Evolutionary conservation across 2,797 vertebrate species (phyloP), one percentile per base, ranked within the genome.

Genomic region (Cephalopachus bancanus): DNA sequence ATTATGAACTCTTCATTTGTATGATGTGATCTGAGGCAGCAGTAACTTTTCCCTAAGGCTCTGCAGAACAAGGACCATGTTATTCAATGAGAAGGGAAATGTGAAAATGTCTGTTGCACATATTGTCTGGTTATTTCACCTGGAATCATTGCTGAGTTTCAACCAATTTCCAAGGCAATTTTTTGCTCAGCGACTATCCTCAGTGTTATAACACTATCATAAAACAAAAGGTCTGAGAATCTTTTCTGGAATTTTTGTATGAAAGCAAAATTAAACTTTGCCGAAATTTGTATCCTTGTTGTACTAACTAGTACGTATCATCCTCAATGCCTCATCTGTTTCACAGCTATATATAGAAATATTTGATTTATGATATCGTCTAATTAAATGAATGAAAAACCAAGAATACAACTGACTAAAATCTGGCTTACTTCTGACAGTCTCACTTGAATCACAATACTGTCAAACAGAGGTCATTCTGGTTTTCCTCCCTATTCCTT

Each of bases 201-300:
- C 57, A 86, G n/a, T 69, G 44, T 91, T 87, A 71, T 8, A 28
- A 24, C 67, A 33, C 49, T 60, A 17, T 64, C 28, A 22, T 71
- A 57, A 92, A 94, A 60, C 24, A n/a, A 83, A 62, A 79, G 51
- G 1, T 44, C 49, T 78, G 81, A 95, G 81, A 55, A 60, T 71
- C 76, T 80, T 65, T 49, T 26, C 16, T 78, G 62, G 19, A 24
- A n/a, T 65, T 87, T 89, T 89, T 44, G 10, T 81, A 22, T 62
- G 71, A 19, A 93, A 65, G 30, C 53, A 80, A 92, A 78, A 55
- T 87, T 67, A 76, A 88, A 17, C 74, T 90, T 71, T 60, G 15
- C 3, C 16, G 78, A 96, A 87, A 74, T 69, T 1, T 78, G 15
- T 74, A 57, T 26, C n/a, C 69, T 26, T 87, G 92, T 79, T 71